These are phyloP conservation scores for Xanthorhoe spadicearia DNA, from an alignment of 2,888 invertebrate species.

Conservation along the genomic window DNA sequence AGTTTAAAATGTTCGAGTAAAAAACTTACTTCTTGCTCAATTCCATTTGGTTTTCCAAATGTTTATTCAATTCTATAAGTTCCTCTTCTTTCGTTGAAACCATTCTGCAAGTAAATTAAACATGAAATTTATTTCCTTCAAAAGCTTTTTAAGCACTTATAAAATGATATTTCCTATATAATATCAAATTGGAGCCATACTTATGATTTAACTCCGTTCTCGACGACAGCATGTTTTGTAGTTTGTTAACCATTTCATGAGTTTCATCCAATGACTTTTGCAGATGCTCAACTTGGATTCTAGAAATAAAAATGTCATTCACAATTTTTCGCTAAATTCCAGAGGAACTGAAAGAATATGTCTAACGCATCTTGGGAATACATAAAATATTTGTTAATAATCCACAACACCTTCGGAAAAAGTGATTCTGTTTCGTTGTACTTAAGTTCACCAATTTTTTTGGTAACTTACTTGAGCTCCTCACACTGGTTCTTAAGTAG, in stretches of 20 bases:
- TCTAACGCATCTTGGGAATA: too few relatives aligned
- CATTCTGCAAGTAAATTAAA: slow-evolving; percentile 60
- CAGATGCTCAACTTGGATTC: slow-evolving; percentile 77
- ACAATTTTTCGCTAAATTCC: too few relatives aligned
- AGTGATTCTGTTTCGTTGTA: too few relatives aligned
- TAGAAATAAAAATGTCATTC: slow-evolving; percentile 48
- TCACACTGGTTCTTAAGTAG: slow-evolving; percentile 71
- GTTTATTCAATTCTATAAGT: slow-evolving; percentile 79
- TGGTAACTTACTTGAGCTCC: slow-evolving; percentile 66
- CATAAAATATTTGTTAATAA: not conserved
- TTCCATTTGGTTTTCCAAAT: slow-evolving; percentile 85
- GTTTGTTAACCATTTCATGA: slow-evolving; percentile 73
- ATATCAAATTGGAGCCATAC: slow-evolving; percentile 52
- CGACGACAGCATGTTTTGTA: slow-evolving; percentile 70
- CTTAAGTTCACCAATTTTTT: too few relatives aligned
- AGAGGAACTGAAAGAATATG: too few relatives aligned
- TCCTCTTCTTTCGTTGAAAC: slow-evolving; percentile 82
- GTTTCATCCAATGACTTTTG: slow-evolving; percentile 77
- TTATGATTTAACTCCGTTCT: slow-evolving; percentile 70
- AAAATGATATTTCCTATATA: too few relatives aligned
- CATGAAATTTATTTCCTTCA: not conserved
- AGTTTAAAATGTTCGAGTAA: too few relatives aligned
- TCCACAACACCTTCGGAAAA: too few relatives aligned
- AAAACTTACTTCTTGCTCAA: slow-evolving; percentile 83
- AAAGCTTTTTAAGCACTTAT: too few relatives aligned